Conservation (phyloP, 92 coral and sea anemone species). For the Palythoa grandis region DNA sequence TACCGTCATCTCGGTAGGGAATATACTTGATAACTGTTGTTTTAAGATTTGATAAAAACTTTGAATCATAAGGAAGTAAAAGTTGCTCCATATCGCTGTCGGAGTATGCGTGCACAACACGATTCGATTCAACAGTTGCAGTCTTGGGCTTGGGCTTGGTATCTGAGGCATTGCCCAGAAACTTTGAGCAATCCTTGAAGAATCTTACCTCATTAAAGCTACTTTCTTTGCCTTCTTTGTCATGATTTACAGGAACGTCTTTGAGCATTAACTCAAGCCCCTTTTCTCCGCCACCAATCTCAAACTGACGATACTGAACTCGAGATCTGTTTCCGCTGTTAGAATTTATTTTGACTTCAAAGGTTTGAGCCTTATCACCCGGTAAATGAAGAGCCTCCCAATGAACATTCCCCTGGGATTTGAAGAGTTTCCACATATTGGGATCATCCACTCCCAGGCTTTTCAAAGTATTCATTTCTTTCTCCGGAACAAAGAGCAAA, state of each 20-base stretch:
- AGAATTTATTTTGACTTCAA: constrained; percentile 50
- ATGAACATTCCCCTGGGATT: constrained; percentile 15
- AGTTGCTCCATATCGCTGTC: not conserved
- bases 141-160: not conserved
- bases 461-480: constrained; percentile 43
- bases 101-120: not conserved
- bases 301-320: constrained; percentile 40
- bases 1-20: constrained; percentile 16
- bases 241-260: constrained; percentile 33
- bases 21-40: constrained; percentile 20
- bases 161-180: not conserved
- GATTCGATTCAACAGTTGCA: not conserved
- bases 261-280: constrained; percentile 58
- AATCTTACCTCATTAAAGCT: constrained; percentile 45
- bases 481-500: constrained; percentile 60
- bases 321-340: constrained; percentile 15
- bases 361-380: constrained; percentile 46
- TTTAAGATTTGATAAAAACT: constrained; percentile 20
- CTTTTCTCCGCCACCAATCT: constrained; percentile 34
- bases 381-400: constrained; percentile 56
- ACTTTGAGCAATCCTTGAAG: constrained; percentile 47
- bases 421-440: constrained; percentile 29
- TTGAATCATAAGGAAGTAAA: constrained; percentile 24
- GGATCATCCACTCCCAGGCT: constrained; percentile 49
- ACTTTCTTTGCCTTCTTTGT: constrained; percentile 20